Evolutionary conservation across 2,888 invertebrate species (phyloP), one percentile per base, ranked within the genome.

Genomic region (Agrochola litura): DNA sequence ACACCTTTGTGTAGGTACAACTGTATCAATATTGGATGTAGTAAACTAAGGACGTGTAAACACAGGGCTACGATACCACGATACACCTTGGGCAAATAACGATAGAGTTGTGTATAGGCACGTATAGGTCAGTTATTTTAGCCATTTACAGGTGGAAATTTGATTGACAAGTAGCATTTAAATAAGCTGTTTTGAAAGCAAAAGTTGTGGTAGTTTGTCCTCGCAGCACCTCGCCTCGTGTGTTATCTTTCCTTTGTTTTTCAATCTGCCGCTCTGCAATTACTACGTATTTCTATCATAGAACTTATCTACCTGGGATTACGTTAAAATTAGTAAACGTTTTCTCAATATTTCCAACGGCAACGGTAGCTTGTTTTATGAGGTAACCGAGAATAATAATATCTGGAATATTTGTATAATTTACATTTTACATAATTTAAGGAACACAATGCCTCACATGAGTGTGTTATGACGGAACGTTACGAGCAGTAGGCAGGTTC

Each of bases 1-100:
- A 52, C 54, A 61, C 43, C 76, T 74, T 56, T 56, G 60, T 76
- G 77, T 68, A 41, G 60, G 25, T 63, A 54, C 19, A 37, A 54
- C 65, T 54, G 64, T 56, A 22, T 80, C 65, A 84, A 81, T 84
- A 81, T 84, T 84, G 68, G 19, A 65, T 22, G n/a, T 58, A 83
- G 73, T 84, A 52, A 67, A 76, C 66, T 63, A 63, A 63, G 67
- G n/a, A 66, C 66, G 52, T 73, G 73, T 60, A 54, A 46, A 65
- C 79, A 80, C 41, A 14, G 37, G 49, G 68, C 37, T 22, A 52
- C 43, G 37, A 37, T 60, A 37, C 67, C 68, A 65, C 14, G 58
- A 41, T 60, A 54, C 37, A 65, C 70, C 83, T 41, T 25, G 54
- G 12, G 30, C 49, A 56, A 78, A 72, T 71, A 82, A 19, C 16